These are phyloP conservation scores for Syngnathus typhle DNA, from an alignment of 2,113 vertebrate genomes.

Conservation along the genomic window DNA sequence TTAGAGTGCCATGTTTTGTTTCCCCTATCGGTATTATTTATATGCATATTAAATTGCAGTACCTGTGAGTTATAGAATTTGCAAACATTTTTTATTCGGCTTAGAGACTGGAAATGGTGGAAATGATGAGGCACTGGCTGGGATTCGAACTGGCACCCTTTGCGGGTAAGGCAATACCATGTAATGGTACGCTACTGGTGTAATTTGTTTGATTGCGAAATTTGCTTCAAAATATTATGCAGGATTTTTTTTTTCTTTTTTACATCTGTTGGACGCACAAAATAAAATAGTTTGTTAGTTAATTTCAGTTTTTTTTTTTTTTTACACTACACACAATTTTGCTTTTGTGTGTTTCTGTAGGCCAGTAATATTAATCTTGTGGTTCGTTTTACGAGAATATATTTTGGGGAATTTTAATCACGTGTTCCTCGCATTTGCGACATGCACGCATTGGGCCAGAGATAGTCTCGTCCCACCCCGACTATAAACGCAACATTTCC, in stretches of 20 bases:
- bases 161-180: no score
- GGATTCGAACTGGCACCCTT: no score
- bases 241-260: no score
- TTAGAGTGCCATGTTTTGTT: background rate
- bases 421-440: background rate
- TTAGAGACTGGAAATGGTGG: no score
- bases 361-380: background rate
- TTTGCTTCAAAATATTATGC: background rate
- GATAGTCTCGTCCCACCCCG: constrained; percentile 29
- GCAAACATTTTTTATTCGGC: background rate
- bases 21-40: background rate
- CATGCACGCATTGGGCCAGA: constrained; percentile 27
- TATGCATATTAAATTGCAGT: no score
- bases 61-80: no score
- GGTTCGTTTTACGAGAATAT: background rate
- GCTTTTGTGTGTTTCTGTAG: background rate
- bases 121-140: background rate
- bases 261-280: background rate
- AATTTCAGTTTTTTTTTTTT: background rate
- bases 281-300: background rate
- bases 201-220: no score
- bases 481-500: constrained; percentile 51
- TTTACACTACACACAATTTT: background rate
- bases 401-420: background rate
- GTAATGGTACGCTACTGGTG: no score